A percentile compares a stretch with the other conserved stretches of the same genome.
Conservation (phyloP, 2,797 vertebrate genomes). For the Neoniphon sammara region DNA sequence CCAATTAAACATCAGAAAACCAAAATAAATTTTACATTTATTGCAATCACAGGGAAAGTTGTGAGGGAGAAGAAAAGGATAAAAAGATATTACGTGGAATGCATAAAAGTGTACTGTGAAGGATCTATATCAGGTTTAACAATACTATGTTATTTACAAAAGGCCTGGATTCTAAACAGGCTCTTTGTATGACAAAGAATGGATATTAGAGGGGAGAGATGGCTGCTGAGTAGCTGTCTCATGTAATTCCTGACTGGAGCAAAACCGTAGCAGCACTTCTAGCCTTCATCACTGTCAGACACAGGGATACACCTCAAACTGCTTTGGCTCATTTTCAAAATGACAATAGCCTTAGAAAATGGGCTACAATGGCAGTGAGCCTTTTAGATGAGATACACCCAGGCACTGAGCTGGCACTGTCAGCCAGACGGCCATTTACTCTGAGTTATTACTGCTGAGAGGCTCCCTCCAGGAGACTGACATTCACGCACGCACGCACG, state of each 20-base stretch:
- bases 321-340: conserved; percentile 68
- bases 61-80: conserved; percentile 51
- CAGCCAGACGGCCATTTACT: conserved; percentile 66
- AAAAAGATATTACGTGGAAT: neutral
- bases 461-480: conserved; percentile 64
- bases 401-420: conserved; percentile 55
- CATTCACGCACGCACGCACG: conserved; percentile 24
- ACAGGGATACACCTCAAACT: conserved; percentile 59
- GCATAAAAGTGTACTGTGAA: conserved; percentile 21
- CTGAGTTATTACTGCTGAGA: conserved; percentile 76
- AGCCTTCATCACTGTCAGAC: conserved; percentile 13
- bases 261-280: neutral
- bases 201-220: conserved; percentile 43
- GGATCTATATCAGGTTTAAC: conserved; percentile 25
- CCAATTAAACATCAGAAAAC: neutral
- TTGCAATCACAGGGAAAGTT: conserved; percentile 36
- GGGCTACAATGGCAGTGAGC: conserved; percentile 57
- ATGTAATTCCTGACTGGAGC: conserved; percentile 43
- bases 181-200: conserved; percentile 37
- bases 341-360: conserved; percentile 68
- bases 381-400: conserved; percentile 67
- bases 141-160: conserved; percentile 13
- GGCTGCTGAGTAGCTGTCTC: conserved; percentile 37
- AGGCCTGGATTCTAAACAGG: neutral
- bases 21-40: conserved; percentile 23